Base-by-base conservation (phyloP, 2,888 invertebrate genomes). In the Crioceris asparagi region DNA sequence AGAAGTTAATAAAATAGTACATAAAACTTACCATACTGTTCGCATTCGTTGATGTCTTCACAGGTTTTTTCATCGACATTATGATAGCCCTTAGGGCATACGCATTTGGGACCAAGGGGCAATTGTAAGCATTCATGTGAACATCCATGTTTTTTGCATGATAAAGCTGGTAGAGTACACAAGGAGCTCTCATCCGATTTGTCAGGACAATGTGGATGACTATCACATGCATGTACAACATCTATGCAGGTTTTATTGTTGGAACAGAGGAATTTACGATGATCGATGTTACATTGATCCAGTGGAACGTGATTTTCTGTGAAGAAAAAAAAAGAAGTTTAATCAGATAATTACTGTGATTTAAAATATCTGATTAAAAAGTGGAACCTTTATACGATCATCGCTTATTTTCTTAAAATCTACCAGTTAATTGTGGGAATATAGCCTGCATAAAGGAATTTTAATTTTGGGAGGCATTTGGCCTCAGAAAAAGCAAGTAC, bases 21-120 rank as follows among this genome's bases (percentile, higher is more conserved):
- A 30, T 16, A 18, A 30, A 31, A 42, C 52, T 51, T 51, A 62
- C 81, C 81, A 42, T 68, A 69, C 0, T 61, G 56, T 21, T 68
- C 60, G 48, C 84, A 84, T 51, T 81, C 80, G 53, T 84, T 65
- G 3, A 77, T 65, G 48, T 80, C 80, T 43, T 61, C 54, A 45
- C 75, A 75, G 1, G 61, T 61, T n/a, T 56, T 55, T 37, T 57
- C 55, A 51, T 68, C 50, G 54, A 57, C 59, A 60, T 42, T 53
- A 29, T 46, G 49, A 45, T 57, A 62, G 1, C 70, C 75, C 3
- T 38, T 44, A 0, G 57, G 67, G 50, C 84, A 85, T 2, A 69
- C 32, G 54, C 84, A 84, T 7, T 57, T 56, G 1, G 72, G 62
- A 7, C 74, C 75, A 1, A 54, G 56, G 1, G 75, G 73, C 25